These are phyloP conservation scores for Oceanodroma tethys DNA, from an alignment of 2,113 vertebrate genomes.

Conservation along the genomic window DNA sequence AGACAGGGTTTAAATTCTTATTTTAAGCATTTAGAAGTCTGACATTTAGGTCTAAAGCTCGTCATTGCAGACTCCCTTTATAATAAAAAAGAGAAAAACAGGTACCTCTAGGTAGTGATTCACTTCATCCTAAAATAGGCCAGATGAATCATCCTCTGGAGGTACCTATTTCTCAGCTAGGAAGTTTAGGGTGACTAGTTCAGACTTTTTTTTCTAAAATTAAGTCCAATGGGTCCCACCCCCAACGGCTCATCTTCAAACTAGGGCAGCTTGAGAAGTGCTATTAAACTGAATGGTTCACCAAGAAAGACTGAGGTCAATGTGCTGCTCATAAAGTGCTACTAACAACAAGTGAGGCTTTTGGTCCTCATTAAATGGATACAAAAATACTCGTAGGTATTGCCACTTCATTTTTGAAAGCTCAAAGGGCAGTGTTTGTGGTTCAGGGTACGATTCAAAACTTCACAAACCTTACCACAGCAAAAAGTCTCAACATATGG, in stretches of 20 bases:
- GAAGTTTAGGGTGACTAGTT: neutral
- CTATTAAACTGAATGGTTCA: neutral
- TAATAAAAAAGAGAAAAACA: neutral
- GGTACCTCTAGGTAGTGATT: neutral
- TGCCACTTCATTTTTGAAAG: neutral
- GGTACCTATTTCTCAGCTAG: neutral
- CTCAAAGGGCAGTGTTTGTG: neutral
- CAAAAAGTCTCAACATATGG: neutral
- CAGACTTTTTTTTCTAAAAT: neutral
- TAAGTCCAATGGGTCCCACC: neutral
- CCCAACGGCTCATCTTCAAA: neutral
- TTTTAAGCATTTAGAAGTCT: neutral
- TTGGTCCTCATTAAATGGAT: neutral
- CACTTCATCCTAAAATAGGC: neutral
- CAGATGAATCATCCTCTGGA: neutral
- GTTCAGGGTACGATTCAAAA: neutral
- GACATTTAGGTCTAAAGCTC: neutral
- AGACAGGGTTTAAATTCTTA: neutral
- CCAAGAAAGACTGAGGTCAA: neutral
- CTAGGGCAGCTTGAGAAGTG: neutral
- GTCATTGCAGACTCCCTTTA: neutral
- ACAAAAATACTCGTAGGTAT: neutral
- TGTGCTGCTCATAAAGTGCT: neutral
- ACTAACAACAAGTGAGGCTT: neutral
- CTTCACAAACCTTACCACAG: neutral